These are phyloP conservation scores for Palaemon carinicauda DNA, from an alignment of 1,140 invertebrate species.

Conservation along the genomic window DNA sequence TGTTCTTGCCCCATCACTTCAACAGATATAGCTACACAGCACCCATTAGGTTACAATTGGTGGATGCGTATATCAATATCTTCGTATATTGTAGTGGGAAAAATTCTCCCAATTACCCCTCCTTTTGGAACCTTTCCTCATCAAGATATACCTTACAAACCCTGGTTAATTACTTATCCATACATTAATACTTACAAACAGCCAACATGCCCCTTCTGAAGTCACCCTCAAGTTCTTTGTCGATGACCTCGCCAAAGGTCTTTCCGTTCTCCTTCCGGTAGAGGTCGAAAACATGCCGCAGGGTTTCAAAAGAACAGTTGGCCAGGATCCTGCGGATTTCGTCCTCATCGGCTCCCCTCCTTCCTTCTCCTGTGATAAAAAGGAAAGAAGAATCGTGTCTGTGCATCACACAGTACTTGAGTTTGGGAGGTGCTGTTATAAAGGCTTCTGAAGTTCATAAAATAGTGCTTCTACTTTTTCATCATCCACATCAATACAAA, in stretches of 20 bases:
- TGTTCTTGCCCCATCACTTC: too few species aligned
- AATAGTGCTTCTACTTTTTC: too few species aligned
- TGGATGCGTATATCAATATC: too few species aligned
- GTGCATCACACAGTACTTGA: neutral
- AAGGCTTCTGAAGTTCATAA: too few species aligned
- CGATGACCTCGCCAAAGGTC: conserved; percentile 85
- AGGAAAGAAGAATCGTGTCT: neutral
- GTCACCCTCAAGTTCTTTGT: conserved; percentile 86
- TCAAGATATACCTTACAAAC: too few species aligned
- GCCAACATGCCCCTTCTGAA: conserved; percentile 84
- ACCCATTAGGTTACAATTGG: too few species aligned
- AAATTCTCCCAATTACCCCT: too few species aligned
- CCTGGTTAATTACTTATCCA: too few species aligned
- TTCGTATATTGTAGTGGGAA: too few species aligned
- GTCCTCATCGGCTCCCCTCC: neutral
- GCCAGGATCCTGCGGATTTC: neutral
- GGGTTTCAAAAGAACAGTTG: conserved; percentile 59
- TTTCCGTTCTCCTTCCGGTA: conserved; percentile 72
- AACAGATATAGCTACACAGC: neutral
- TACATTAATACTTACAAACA: conserved; percentile 68
- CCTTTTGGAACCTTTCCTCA: too few species aligned
- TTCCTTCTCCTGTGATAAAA: neutral
- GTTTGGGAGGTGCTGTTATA: neutral
- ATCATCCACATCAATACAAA: too few species aligned
- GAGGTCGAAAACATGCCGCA: conserved; percentile 80